Conservation (phyloP, 2,797 vertebrate species). For the Macropus fuliginosus region DNA sequence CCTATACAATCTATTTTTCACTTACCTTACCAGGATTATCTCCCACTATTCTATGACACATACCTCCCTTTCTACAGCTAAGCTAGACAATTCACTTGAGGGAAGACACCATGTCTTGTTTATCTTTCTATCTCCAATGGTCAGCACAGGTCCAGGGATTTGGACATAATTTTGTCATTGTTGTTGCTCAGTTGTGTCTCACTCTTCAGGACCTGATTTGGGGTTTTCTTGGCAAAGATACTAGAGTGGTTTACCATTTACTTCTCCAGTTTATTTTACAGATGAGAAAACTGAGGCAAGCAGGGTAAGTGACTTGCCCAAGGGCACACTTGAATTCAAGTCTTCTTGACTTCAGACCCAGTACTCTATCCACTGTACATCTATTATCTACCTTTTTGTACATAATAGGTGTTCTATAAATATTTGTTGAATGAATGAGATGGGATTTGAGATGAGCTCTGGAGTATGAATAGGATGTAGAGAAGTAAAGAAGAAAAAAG, state of each 20-base stretch:
- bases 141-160: neutral
- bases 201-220: neutral
- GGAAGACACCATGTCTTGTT: neutral
- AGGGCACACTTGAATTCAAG: neutral
- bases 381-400: neutral
- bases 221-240: neutral
- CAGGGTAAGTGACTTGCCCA: neutral
- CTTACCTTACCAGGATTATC: neutral
- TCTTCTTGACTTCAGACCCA: neutral
- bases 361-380: neutral
- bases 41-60: neutral
- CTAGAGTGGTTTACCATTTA: neutral
- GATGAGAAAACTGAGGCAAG: neutral
- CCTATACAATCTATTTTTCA: neutral
- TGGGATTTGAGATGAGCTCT: neutral
- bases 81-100: neutral
- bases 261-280: neutral
- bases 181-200: neutral
- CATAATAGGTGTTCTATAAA: neutral
- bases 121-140: neutral
- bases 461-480: neutral
- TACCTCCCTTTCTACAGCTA: neutral
- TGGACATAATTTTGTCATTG: neutral
- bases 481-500: neutral
- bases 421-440: neutral